These are phyloP conservation scores for Melanostigma gelatinosum DNA, from an alignment of 2,113 vertebrate genomes.

Conservation along the genomic window DNA sequence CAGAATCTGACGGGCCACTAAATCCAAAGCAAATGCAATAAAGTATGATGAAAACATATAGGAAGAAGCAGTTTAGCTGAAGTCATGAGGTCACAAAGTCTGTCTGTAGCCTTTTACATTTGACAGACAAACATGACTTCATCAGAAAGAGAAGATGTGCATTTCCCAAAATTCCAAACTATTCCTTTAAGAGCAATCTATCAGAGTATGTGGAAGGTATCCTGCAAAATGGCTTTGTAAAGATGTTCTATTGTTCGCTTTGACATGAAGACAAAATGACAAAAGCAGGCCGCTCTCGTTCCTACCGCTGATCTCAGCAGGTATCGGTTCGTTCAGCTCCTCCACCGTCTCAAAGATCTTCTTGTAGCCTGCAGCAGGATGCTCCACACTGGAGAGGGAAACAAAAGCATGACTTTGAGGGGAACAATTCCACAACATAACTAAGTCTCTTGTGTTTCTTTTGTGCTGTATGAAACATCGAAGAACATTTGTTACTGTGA, in stretches of 20 bases:
- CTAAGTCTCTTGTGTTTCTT: background rate
- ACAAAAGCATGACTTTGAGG: background rate
- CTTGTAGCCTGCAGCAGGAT: slow-evolving; percentile 93
- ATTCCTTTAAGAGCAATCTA: background rate
- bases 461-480: background rate
- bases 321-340: slow-evolving; percentile 90
- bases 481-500: background rate
- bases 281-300: background rate
- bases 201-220: background rate
- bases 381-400: slow-evolving; percentile 87
- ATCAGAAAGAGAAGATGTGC: background rate
- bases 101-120: background rate
- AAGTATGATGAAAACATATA: background rate
- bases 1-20: background rate
- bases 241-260: background rate
- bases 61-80: background rate
- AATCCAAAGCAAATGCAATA: background rate
- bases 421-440: background rate
- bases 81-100: background rate
- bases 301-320: slow-evolving; percentile 86
- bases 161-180: background rate
- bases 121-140: background rate
- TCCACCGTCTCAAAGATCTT: slow-evolving; percentile 97
- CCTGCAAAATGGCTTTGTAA: background rate
- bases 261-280: background rate